These are phyloP conservation scores for Geodia barretti DNA, from an alignment of 37 sponge, comb jelly and placozoan species.

Conservation along the genomic window DNA sequence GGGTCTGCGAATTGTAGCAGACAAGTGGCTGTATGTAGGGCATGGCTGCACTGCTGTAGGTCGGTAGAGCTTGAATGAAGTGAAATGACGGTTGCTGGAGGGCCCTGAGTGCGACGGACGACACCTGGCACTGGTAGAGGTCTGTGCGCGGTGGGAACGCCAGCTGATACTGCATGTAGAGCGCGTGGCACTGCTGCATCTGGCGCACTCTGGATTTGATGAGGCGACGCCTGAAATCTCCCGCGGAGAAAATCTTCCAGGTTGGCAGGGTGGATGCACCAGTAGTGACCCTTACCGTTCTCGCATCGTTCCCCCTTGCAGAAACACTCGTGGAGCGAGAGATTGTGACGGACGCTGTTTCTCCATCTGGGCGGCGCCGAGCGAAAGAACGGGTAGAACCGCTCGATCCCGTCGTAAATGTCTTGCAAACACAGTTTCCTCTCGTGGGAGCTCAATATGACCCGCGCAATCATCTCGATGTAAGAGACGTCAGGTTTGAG, in stretches of 20 bases:
- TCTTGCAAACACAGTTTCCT: conserved; percentile 58
- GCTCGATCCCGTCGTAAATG: conserved; percentile 58
- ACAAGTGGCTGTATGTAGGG: not conserved
- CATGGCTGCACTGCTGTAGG: not conserved
- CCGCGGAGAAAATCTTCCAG: conserved; percentile 64
- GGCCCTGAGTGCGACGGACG: not conserved
- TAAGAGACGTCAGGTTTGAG: conserved; percentile 52
- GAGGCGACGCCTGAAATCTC: conserved; percentile 45
- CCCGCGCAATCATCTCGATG: conserved; percentile 79
- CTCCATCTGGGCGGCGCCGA: conserved; percentile 66
- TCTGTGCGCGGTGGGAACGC: not conserved
- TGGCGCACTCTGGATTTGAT: conserved; percentile 16
- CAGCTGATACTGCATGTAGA: not conserved
- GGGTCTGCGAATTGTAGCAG: not conserved
- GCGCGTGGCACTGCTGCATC: conserved; percentile 6
- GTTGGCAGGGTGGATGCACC: conserved; percentile 80
- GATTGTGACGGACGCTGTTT: conserved; percentile 82
- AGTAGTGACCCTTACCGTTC: conserved; percentile 80
- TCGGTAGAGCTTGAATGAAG: not conserved
- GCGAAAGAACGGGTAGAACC: conserved; percentile 50
- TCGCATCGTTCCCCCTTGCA: conserved; percentile 64
- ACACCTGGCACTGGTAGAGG: not conserved
- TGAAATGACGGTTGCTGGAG: not conserved
- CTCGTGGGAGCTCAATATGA: conserved; percentile 50
- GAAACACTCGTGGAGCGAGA: conserved; percentile 79